Conservation (phyloP, 2,113 vertebrate genomes). For the Neoarius graeffei region DNA sequence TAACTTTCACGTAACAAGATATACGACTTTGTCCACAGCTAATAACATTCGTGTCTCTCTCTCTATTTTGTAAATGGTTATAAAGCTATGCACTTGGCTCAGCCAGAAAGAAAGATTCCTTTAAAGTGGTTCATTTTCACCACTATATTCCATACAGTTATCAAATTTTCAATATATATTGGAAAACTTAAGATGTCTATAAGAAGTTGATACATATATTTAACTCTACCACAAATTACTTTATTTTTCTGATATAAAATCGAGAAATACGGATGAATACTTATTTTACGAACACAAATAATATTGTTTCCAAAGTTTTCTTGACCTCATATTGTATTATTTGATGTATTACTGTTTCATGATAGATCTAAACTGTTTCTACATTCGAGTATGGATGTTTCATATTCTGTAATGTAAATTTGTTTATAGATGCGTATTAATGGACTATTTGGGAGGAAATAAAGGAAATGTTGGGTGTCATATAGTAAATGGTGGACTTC, state of each 20-base stretch:
- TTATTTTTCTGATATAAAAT: conserved; percentile 61
- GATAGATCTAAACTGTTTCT: conserved; percentile 58
- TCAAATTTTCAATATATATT: conserved; percentile 43
- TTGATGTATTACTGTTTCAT: conserved; percentile 55
- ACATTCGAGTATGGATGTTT: conserved; percentile 58
- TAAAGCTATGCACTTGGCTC: conserved; percentile 60
- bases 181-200: conserved; percentile 54
- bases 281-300: conserved; percentile 44
- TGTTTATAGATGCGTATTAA: conserved; percentile 52
- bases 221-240: conserved; percentile 54
- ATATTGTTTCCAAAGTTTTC: conserved; percentile 53
- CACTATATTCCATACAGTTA: conserved; percentile 37
- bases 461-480: conserved; percentile 56
- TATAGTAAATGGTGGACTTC: conserved; percentile 10
- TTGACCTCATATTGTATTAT: conserved; percentile 45
- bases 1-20: conserved; percentile 21
- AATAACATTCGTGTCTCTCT: conserved; percentile 26
- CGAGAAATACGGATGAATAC: conserved; percentile 44
- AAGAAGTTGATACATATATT: conserved; percentile 44
- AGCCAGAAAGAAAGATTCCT: conserved; percentile 42
- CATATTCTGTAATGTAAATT: conserved; percentile 58
- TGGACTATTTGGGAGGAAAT: conserved; percentile 62
- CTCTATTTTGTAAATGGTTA: conserved; percentile 39
- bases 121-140: conserved; percentile 23
- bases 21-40: conserved; percentile 6